Percentiles rank a stretch among this genome's conserved stretches.
phyloP scores from a whole-genome alignment of 2,113 vertebrate genomes.

The Ceuthmochares aereus region DNA sequence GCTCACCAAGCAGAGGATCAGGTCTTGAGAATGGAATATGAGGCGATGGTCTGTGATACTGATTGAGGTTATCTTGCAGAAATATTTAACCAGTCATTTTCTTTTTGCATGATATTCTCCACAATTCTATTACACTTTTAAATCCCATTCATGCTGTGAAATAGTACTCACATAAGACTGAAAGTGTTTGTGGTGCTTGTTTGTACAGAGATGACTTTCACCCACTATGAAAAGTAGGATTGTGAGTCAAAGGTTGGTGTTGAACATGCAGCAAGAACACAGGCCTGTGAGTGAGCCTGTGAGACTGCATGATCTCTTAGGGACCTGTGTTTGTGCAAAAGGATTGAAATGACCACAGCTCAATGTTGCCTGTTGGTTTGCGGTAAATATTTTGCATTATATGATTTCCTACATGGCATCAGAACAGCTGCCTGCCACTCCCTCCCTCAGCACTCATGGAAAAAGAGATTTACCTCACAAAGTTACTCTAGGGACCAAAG shows the following conservation, averaged over 20 bases:
- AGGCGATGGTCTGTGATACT: background rate
- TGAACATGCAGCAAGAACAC: background rate
- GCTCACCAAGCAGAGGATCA: background rate
- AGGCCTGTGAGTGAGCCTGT: background rate
- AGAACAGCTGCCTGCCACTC: background rate
- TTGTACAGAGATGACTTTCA: background rate
- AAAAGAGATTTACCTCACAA: constrained; percentile 8
- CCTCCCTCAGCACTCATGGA: background rate
- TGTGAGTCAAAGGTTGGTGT: background rate
- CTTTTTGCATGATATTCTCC: background rate
- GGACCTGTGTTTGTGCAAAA: background rate
- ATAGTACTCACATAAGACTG: background rate
- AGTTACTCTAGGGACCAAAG: constrained; percentile 9
- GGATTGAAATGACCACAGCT: background rate
- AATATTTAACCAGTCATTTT: background rate
- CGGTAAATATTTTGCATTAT: background rate
- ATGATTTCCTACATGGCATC: background rate
- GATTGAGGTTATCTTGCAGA: background rate
- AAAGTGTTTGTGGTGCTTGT: background rate
- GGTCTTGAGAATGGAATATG: background rate
- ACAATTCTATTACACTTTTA: background rate
- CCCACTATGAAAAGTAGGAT: background rate
- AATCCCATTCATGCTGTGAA: background rate
- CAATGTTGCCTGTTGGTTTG: background rate
- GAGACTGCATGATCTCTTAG: background rate